Evolutionary conservation across 2,113 vertebrate species (phyloP).

Genomic region (Leptodactylus fuscus): DNA sequence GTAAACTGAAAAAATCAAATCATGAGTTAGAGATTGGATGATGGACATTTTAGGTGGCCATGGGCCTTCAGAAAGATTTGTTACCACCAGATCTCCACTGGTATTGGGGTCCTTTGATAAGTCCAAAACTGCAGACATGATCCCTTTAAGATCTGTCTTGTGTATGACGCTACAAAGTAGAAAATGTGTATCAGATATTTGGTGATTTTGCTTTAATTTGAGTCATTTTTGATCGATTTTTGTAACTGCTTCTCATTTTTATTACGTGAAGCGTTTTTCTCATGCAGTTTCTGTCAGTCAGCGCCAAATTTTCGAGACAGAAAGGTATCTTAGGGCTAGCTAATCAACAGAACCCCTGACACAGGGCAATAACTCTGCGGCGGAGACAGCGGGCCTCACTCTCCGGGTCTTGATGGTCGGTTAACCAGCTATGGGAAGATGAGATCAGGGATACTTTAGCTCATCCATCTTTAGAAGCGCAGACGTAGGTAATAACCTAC

Average conservation of each 20-base stretch:
- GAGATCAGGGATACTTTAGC: conserved; percentile 1
- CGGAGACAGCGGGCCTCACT: background rate
- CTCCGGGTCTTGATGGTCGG: background rate
- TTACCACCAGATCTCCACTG: no score
- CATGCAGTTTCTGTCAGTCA: background rate
- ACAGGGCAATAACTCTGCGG: conserved; percentile 21
- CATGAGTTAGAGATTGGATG: no score
- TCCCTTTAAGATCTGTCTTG: background rate
- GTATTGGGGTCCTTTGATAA: no score
- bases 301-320: background rate
- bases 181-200: background rate
- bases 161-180: background rate
- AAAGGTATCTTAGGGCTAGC: conserved; percentile 30
- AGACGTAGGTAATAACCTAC: conserved; percentile 36
- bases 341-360: conserved; percentile 30
- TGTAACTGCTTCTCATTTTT: background rate
- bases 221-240: background rate
- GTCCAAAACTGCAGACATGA: no score
- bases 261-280: background rate
- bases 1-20: no score
- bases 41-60: no score
- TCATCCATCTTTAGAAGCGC: conserved; percentile 19
- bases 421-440: conserved; percentile 35
- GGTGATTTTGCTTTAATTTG: background rate
- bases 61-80: no score